Conservation (phyloP, 2,113 vertebrate species). For the Oreochromis spilurus region DNA sequence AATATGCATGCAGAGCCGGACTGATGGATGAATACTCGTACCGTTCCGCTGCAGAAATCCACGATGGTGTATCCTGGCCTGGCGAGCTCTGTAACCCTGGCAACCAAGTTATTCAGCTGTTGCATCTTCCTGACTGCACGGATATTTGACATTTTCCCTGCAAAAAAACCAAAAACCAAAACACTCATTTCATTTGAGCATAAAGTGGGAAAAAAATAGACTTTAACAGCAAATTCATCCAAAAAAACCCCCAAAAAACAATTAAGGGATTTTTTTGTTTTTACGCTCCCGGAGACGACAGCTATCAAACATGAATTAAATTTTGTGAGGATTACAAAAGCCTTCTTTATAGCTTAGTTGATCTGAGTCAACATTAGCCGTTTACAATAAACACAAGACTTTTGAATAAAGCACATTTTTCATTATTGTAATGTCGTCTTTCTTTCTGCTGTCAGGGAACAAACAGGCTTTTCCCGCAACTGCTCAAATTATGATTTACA, state of each 20-base stretch:
- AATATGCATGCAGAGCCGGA: constrained; percentile 1
- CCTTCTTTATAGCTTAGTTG: not conserved
- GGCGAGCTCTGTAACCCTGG: constrained; percentile 78
- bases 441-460: not conserved
- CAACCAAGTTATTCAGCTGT: constrained; percentile 92
- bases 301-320: not conserved
- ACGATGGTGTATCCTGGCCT: constrained; percentile 84
- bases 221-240: not conserved
- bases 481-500: constrained; percentile 21
- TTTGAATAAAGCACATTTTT: not conserved
- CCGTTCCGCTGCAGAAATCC: constrained; percentile 98
- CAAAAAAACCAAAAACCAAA: not conserved
- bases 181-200: not conserved
- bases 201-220: not conserved
- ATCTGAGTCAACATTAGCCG: not conserved
- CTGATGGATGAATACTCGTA: constrained; percentile 51
- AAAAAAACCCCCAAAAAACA: not conserved
- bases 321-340: not conserved
- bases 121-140: constrained; percentile 88
- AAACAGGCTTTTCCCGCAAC: not conserved
- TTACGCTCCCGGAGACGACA: not conserved
- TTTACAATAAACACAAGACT: not conserved
- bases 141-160: constrained; percentile 91
- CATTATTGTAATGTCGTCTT: not conserved
- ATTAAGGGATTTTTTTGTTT: not conserved